These are phyloP conservation scores for Tetranychus urticae DNA, from an alignment of 1,140 invertebrate genomes.

Conservation along the genomic window DNA sequence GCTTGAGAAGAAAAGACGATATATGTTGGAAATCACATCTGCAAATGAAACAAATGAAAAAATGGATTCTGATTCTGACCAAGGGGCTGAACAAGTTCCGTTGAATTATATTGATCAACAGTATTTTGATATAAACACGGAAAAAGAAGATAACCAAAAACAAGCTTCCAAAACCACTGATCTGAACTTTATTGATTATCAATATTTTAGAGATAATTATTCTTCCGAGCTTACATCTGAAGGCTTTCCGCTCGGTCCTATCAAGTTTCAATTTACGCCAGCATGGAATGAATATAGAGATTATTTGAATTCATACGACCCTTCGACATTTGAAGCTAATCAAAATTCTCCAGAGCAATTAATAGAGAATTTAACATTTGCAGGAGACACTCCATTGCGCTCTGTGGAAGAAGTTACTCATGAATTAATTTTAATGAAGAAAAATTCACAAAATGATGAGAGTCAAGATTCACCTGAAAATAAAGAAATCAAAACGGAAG, in stretches of 20 bases:
- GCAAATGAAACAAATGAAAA: not conserved
- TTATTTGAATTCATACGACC: not conserved
- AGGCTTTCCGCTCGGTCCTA: not conserved
- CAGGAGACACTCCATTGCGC: not conserved
- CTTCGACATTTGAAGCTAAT: not conserved
- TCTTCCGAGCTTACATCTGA: not conserved
- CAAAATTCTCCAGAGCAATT: not conserved
- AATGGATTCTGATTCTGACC: not conserved
- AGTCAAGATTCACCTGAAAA: not conserved
- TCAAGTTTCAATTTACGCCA: not conserved
- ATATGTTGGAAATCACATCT: not conserved
- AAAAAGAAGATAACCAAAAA: too few species aligned
- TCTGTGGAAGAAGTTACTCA: not conserved
- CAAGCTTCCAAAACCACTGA: not conserved
- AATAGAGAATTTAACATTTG: not conserved
- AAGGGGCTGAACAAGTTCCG: not conserved
- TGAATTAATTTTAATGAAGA: not conserved
- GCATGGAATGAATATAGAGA: not conserved
- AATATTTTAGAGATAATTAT: not conserved
- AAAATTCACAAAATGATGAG: not conserved
- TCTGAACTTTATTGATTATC: not conserved
- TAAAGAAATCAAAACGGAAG: not conserved
- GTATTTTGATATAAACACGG: too few species aligned
- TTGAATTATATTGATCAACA: too few species aligned
- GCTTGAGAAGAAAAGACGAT: not conserved